Percentiles rank a stretch among this genome's conserved stretches.
Conservation (phyloP, 2,888 invertebrate genomes). For the Brachypalpus laphriformis region DNA sequence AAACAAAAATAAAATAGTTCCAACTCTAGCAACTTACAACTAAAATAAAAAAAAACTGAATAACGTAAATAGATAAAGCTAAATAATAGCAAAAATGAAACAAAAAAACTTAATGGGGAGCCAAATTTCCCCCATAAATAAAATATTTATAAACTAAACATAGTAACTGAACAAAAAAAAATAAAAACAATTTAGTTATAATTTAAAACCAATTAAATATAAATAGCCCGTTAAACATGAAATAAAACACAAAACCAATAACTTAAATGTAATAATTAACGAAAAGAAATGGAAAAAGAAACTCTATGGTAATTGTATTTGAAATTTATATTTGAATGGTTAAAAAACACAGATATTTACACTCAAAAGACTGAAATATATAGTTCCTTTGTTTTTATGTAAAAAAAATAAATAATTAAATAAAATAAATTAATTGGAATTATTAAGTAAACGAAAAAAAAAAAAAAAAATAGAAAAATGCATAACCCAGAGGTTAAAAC, state of each 20-base stretch:
- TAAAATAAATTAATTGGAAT: constrained; percentile 81
- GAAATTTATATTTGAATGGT: constrained; percentile 76
- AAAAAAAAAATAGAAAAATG: constrained; percentile 75
- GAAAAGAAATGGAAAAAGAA: constrained; percentile 57
- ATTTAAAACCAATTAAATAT: constrained; percentile 42
- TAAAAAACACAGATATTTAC: constrained; percentile 78
- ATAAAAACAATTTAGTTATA: constrained; percentile 46
- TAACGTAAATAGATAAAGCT: neutral
- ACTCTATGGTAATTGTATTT: constrained; percentile 77
- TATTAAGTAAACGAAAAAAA: constrained; percentile 75
- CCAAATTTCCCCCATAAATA: neutral
- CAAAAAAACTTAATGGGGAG: neutral
- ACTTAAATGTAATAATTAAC: constrained; percentile 44
- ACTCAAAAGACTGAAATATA: constrained; percentile 83
- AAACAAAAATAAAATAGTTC: constrained; percentile 57
- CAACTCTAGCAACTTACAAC: constrained; percentile 52
- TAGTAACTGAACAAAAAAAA: constrained; percentile 54
- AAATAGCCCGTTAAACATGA: constrained; percentile 40
- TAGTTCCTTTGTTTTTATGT: constrained; percentile 84
- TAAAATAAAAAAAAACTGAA: constrained; percentile 22
- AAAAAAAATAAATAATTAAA: constrained; percentile 77
- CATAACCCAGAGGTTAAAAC: constrained; percentile 74
- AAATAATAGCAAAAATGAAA: neutral
- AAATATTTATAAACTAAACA: constrained; percentile 9
- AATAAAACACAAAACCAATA: constrained; percentile 42